These are phyloP conservation scores for Tautogolabrus adspersus DNA, from an alignment of 2,113 vertebrate species.

Conservation along the genomic window DNA sequence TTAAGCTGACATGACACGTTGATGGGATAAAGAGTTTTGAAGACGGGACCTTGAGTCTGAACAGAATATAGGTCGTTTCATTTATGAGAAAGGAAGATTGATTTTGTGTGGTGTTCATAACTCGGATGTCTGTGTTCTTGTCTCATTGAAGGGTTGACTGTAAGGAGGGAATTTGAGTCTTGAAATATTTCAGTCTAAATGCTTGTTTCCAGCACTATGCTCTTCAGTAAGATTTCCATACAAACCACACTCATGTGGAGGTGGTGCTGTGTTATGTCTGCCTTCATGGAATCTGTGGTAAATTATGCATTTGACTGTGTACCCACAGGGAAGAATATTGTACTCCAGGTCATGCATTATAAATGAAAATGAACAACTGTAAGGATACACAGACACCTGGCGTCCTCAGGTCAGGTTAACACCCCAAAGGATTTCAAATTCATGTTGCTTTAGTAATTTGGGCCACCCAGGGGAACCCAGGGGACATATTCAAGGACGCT, in stretches of 20 bases:
- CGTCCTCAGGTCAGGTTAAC: slow-evolving; percentile 64
- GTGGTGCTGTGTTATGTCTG: slow-evolving; percentile 24
- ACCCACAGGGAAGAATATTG: slow-evolving; percentile 51
- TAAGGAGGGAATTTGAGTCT: slow-evolving; percentile 23
- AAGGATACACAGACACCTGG: slow-evolving; percentile 48
- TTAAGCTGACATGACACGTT: slow-evolving; percentile 11
- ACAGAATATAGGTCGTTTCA: slow-evolving; percentile 9
- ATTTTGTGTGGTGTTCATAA: slow-evolving; percentile 1
- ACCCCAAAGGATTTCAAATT: slow-evolving; percentile 57
- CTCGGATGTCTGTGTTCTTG: slow-evolving; percentile 12
- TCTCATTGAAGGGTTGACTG: slow-evolving; percentile 8
- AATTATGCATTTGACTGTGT: slow-evolving; percentile 72
- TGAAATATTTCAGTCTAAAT: slow-evolving; percentile 17
- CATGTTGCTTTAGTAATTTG: slow-evolving; percentile 56
- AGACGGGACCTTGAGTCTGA: background rate
- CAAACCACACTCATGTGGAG: slow-evolving; percentile 10
- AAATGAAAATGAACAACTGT: slow-evolving; percentile 64
- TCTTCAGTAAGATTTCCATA: slow-evolving; percentile 38
- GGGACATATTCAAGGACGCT: slow-evolving; percentile 44
- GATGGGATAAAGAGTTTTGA: slow-evolving; percentile 15
- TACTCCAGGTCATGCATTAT: slow-evolving; percentile 68
- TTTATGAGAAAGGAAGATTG: slow-evolving; percentile 20
- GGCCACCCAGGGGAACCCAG: slow-evolving; percentile 37
- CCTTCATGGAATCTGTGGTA: slow-evolving; percentile 48
- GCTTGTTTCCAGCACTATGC: slow-evolving; percentile 13